Base-by-base conservation (phyloP, 1,140 invertebrate genomes). In the Caenorhabditis brenneri region DNA sequence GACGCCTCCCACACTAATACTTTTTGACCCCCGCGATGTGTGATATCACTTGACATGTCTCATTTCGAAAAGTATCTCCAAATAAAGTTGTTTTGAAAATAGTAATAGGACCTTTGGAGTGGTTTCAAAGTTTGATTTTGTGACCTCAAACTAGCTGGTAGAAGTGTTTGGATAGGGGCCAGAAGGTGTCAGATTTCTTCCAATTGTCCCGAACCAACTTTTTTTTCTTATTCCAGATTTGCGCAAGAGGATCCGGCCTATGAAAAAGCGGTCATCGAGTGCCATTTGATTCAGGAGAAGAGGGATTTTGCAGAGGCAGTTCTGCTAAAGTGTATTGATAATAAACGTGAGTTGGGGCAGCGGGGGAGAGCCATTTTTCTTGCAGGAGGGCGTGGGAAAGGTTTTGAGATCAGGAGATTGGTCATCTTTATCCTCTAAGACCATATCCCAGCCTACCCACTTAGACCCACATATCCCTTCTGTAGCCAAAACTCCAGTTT, bases 281-380 rank as follows among this genome's bases (percentile, higher is more conserved):
- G 88, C 81, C 87, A 89, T 69, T 19, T 49, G 29, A 88, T 88
- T 48, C 80, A 83, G 39, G 42, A 49, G 15, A 46, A 79, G 31
- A 65, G 51, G 16, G 81, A 84, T 16, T 86, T 88, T 55, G 46
- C 53, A 16, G 86, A 90, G 55, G 87, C 82, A 19, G 69, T 90
- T 51, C 74, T 89, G 7, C 83, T 89, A 7, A 86, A 88, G 49
- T 89, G 89, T 78, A 86, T 89, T 12, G 89, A 89, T 33, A 65
- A 83, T 12, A 87, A 88, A 69, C 88, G 89, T 89, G 69, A 80
- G 88, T 79, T 46, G 36, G n/a, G 22, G 10, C 22, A n/a, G 24
- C 22, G 24, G 53, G 22, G 6, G 53, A n/a, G 7, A n/a, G n/a
- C 15, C 19, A 16, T 51, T 55, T 42, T 42, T 42, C 12, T 42